Evolutionary conservation across 2,888 invertebrate genomes (phyloP), one percentile per base, ranked within the genome.

Genomic region (Balanococcus diminutus): DNA sequence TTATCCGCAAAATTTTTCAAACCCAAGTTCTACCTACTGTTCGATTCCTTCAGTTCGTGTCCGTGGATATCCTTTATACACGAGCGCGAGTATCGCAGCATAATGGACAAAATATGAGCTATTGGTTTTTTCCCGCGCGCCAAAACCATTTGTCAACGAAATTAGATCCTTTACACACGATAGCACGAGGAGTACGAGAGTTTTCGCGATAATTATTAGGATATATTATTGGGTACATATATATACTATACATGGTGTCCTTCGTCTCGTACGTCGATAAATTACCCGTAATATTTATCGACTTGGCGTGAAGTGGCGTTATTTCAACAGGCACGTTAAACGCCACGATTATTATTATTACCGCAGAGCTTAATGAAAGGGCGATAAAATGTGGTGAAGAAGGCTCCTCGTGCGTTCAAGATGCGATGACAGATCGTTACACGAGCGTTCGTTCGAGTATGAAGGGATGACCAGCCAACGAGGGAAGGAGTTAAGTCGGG

Each of bases 121-220:
- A 67, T 67, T 3, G 61, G 25, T 67, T 67, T 67, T 67, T 67
- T 51, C 51, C 51, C 51, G 51, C 51, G 25, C 22, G 28, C 51
- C 51, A 28, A 67, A 67, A 67, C 61, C 61, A 67, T 67, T 67
- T 67, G 61, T 67, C 61, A 67, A 67, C 28, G 61, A 67, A 67
- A 67, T 67, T 67, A 67, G 61, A 67, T 28, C 25, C 61, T 11
- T 19, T 51, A 19, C 19, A 51, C 19, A 51, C 51, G 51, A 51
- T 19, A 51, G 19, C 3, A 51, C 51, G 51, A 51, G 19, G 19
- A 51, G 14, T 9, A 36, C 9, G 42, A 5, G 19, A 51, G 51
- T 51, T 51, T 51, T 51, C 51, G 51, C 51, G 51, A 51, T 51
- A 51, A 51, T 51, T 51, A 51, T 51, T 8, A 51, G 19, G 51